A percentile compares a stretch with the other conserved stretches of the same genome.
phyloP scores from a whole-genome alignment of 2,888 invertebrate species.

The Isoperla grammatica region DNA sequence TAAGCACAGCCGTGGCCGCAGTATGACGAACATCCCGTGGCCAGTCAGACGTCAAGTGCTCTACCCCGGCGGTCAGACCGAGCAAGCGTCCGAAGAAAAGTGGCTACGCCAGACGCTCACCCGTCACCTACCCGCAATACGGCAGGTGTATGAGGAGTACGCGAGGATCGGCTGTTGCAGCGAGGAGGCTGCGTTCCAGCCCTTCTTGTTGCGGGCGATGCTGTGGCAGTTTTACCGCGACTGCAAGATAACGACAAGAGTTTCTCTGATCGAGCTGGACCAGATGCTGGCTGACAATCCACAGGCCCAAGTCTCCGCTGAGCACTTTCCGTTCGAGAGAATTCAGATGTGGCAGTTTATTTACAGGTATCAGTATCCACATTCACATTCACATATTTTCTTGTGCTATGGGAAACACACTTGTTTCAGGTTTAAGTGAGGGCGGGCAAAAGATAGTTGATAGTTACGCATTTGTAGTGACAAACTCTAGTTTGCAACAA shows the following conservation, averaged over 20 bases:
- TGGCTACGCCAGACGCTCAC: slow-evolving; percentile 45
- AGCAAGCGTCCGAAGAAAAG: slow-evolving; percentile 43
- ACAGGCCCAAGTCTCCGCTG: slow-evolving; percentile 39
- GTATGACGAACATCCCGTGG: too few relatives aligned
- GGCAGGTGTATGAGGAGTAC: slow-evolving; percentile 50
- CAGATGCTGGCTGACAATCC: slow-evolving; percentile 38
- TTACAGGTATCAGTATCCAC: slow-evolving; percentile 19
- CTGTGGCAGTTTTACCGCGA: slow-evolving; percentile 58
- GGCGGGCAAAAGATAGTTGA: too few relatives aligned
- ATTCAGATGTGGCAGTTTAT: slow-evolving; percentile 57
- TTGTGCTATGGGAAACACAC: too few relatives aligned
- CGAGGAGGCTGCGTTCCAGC: slow-evolving; percentile 41
- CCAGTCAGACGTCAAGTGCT: too few relatives aligned
- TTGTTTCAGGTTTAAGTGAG: too few relatives aligned
- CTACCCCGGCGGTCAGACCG: too few relatives aligned
- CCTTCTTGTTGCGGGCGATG: slow-evolving; percentile 49
- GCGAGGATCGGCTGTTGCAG: slow-evolving; percentile 38
- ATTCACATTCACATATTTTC: too few relatives aligned
- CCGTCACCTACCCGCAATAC: slow-evolving; percentile 47
- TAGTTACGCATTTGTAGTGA: too few relatives aligned
- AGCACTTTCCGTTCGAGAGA: slow-evolving; percentile 54
- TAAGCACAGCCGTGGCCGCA: too few relatives aligned
- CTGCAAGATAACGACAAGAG: slow-evolving; percentile 47
- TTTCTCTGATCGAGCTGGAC: slow-evolving; percentile 51
- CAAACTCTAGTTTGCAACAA: too few relatives aligned